Evolutionary conservation across 2,797 vertebrate species (phyloP).

Genomic region (Varecia variegata): DNA sequence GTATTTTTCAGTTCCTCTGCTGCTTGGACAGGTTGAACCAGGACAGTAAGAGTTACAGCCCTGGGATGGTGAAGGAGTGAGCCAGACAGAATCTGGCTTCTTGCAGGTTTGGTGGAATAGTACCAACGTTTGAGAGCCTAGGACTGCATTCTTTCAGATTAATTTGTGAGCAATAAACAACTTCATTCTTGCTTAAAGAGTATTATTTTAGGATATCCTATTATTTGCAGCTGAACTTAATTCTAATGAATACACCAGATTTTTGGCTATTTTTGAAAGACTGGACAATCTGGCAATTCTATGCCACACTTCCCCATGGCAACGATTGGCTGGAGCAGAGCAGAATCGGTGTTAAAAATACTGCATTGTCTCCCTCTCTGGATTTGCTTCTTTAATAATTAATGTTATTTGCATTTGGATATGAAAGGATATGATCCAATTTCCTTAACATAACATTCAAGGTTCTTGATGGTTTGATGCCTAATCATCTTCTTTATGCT

Average conservation of each 20-base stretch:
- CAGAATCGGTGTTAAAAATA: conserved; percentile 25
- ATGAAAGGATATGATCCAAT: not conserved
- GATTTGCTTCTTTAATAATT: conserved; percentile 38
- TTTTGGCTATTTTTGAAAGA: conserved; percentile 58
- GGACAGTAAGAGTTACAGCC: not conserved
- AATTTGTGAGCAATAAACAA: not conserved
- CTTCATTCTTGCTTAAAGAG: not conserved
- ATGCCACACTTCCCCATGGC: conserved; percentile 41
- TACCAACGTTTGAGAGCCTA: not conserved
- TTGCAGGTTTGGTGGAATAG: not conserved
- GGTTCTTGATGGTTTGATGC: not conserved
- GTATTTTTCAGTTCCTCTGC: not conserved
- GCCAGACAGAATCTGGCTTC: not conserved
- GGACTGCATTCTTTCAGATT: not conserved
- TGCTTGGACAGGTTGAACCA: not conserved
- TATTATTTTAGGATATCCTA: conserved; percentile 45
- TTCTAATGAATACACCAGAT: conserved; percentile 45
- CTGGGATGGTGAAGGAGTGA: not conserved
- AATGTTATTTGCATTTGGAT: conserved; percentile 35
- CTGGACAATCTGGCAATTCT: conserved; percentile 45
- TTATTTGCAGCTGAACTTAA: conserved; percentile 56
- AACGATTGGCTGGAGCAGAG: conserved; percentile 27
- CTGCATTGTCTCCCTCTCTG: conserved; percentile 25
- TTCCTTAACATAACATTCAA: not conserved
- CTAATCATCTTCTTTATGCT: not conserved